Conservation (phyloP, 2,797 vertebrate species). For the Lithobates sylvaticus region DNA sequence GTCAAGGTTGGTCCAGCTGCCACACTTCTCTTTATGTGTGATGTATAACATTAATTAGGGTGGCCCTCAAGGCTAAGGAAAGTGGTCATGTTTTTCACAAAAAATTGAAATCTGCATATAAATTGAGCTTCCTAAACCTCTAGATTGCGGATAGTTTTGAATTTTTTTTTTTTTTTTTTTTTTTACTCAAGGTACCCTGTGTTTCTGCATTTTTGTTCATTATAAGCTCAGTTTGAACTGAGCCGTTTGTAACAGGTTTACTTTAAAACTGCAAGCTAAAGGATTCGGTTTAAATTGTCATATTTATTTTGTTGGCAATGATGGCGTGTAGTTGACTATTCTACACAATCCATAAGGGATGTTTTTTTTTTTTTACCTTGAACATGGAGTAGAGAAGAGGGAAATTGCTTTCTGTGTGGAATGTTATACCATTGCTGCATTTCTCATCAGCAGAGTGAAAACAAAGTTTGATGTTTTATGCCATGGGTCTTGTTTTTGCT, state of each 20-base stretch:
- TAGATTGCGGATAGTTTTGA: no score
- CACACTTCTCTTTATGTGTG: no score
- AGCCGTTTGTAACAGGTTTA: neutral
- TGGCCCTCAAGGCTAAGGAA: no score
- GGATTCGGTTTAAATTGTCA: neutral
- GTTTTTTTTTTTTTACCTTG: neutral
- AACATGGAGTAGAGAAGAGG: neutral
- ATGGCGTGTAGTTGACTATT: neutral
- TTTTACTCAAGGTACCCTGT: no score
- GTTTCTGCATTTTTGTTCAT: no score
- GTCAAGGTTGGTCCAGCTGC: no score
- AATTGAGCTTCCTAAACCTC: no score
- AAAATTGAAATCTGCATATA: no score
- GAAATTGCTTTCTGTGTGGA: neutral
- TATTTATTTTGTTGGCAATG: neutral
- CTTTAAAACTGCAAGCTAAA: neutral
- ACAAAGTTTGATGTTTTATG: neutral
- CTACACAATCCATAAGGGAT: neutral
- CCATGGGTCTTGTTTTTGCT: conserved; percentile 1
- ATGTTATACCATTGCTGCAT: neutral
- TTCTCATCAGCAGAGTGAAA: neutral
- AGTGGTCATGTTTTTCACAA: no score
- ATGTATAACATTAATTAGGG: no score
- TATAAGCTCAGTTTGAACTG: no score
- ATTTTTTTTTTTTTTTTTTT: no score